Percentiles rank a stretch among this genome's conserved stretches.
Conservation (phyloP, 2,113 vertebrate genomes). For the Carlito syrichta region DNA sequence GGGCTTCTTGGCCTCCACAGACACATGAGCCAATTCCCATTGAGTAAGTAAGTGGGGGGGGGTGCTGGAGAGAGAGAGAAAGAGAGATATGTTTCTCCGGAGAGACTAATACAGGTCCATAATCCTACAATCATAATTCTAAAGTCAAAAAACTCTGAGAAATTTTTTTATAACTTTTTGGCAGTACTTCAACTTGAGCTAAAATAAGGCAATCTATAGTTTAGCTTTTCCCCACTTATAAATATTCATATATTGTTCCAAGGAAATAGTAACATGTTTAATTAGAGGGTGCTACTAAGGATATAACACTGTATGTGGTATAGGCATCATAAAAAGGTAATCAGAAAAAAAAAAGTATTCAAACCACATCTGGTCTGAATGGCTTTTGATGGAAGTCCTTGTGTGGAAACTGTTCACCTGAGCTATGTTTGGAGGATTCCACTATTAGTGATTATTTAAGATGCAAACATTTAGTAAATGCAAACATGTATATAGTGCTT, state of each 20-base stretch:
- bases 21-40: background rate
- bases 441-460: background rate
- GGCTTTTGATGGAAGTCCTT: background rate
- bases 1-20: background rate
- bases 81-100: background rate
- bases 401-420: too few species aligned
- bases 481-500: fast-evolving
- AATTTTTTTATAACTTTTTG: background rate
- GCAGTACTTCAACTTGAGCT: background rate
- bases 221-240: background rate
- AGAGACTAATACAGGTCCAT: background rate
- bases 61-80: too few species aligned
- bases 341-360: background rate
- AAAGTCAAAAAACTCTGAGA: background rate
- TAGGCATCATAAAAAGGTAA: too few species aligned
- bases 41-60: fast-evolving
- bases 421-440: background rate
- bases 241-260: background rate
- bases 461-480: fast-evolving
- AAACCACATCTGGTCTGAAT: background rate
- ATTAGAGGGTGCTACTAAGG: background rate
- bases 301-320: background rate
- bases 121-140: background rate
- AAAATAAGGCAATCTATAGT: background rate
- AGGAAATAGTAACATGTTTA: background rate